Percentiles rank a stretch among this genome's conserved stretches.
These are phyloP conservation scores for Melanogrammus aeglefinus DNA, from an alignment of 2,797 vertebrate genomes.

Conservation along the genomic window DNA sequence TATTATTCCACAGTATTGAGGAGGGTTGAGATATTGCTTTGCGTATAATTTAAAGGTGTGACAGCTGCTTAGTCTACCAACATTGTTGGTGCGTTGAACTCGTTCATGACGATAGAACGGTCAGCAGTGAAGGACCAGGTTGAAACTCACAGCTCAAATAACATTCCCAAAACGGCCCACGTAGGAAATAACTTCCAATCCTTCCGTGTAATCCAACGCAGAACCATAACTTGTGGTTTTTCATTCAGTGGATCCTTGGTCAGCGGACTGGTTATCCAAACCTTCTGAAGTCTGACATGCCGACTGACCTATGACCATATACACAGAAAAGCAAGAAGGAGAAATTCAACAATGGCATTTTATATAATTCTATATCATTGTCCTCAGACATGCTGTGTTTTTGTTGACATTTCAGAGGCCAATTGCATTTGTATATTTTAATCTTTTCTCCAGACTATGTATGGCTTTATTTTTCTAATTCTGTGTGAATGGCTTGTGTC, in stretches of 20 bases:
- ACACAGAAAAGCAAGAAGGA: background rate
- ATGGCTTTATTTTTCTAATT: constrained; percentile 6
- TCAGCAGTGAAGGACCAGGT: background rate
- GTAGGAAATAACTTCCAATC: background rate
- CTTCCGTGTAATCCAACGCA: background rate
- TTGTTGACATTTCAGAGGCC: background rate
- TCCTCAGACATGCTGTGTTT: constrained; percentile 8
- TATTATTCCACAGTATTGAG: background rate
- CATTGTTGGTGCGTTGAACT: background rate
- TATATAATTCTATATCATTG: background rate
- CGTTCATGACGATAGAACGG: too few species aligned
- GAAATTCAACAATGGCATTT: background rate
- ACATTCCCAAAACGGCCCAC: too few species aligned
- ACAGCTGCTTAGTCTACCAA: too few species aligned
- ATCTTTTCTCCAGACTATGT: background rate
- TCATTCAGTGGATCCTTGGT: background rate
- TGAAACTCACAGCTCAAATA: background rate
- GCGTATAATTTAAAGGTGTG: background rate
- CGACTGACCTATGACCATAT: constrained; percentile 34
- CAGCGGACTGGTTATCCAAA: constrained; percentile 29
- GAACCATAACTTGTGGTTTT: background rate
- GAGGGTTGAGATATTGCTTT: background rate
- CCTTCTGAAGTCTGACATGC: constrained; percentile 48
- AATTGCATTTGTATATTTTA: background rate
- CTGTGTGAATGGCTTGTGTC: background rate